Conservation (phyloP, 2,113 vertebrate genomes). For the Eupsittula cactorum region DNA sequence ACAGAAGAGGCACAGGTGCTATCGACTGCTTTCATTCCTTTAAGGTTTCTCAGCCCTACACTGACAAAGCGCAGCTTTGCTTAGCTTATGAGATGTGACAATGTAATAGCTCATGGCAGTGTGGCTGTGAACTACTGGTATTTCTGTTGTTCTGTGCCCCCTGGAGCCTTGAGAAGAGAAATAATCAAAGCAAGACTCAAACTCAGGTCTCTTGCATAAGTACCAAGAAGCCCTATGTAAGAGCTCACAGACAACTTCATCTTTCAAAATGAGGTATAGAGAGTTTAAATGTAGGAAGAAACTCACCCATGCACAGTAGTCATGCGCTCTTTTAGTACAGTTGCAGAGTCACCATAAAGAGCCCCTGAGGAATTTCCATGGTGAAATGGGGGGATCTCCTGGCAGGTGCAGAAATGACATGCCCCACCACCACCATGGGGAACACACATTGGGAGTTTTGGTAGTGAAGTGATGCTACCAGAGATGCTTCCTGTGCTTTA, state of each 20-base stretch:
- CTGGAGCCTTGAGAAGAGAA: background rate
- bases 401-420: background rate
- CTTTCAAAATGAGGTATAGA: background rate
- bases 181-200: background rate
- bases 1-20: background rate
- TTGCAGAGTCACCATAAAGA: background rate
- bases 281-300: background rate
- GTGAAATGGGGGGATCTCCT: background rate
- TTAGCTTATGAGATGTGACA: constrained; percentile 53
- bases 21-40: background rate
- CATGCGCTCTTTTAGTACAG: background rate
- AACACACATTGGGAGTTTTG: accelerated
- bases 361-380: background rate
- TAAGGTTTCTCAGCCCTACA: background rate
- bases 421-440: background rate
- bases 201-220: background rate
- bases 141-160: constrained; percentile 6
- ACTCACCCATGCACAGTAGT: background rate
- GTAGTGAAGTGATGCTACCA: background rate
- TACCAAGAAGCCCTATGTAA: background rate
- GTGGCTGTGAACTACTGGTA: constrained; percentile 19
- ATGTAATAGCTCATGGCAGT: background rate
- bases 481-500: background rate
- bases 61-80: background rate
- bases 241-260: background rate